Evolutionary conservation across 64 coral and sea anemone species (phyloP), one percentile per base, ranked within the genome.

Genomic region (Anthopleura sola): DNA sequence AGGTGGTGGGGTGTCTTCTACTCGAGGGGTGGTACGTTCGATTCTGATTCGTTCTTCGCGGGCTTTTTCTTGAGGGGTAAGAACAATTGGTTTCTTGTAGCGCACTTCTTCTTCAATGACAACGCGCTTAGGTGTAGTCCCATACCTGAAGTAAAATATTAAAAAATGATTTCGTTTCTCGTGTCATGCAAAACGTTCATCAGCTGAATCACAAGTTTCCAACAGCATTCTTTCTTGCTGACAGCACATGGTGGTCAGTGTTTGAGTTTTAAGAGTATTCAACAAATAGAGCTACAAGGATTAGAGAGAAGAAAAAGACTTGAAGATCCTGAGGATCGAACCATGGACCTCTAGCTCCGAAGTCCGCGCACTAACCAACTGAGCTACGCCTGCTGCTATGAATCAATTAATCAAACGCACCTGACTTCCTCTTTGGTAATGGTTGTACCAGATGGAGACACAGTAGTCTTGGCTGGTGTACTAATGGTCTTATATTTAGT

Each of bases 21-120:
- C 87, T 37, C 49, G 81, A 49, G 75, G 53, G 32, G 82, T 38
- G 39, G 39, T 88, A 49, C 84, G 82, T 37, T 90, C 91, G 20
- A 86, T 87, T 8, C 86, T 80, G 46, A 92, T 83, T 48, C 88
- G 68, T 83, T 97, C 90, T 90, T 97, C 87, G 21, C 83, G 80
- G 8, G 86, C 12, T 77, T 88, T 89, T 78, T 97, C 90, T 92
- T 87, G 53, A 38, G 36, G 84, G 31, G 21, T 54, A 36, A 62
- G 83, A 55, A 46, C 28, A 34, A 37, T 40, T 75, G 49, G 86
- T 36, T 87, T 92, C 60, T 36, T 87, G 75, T 75, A 31, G 46
- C 82, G 82, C 10, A 48, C 28, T 64, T 91, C 89, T 39, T 90
- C 88, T 81, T 91, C 75, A 12, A 86, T 74, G 31, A 91, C 53